These are phyloP conservation scores for Latrodectus hesperus DNA, from an alignment of 2,888 invertebrate genomes.

Conservation along the genomic window DNA sequence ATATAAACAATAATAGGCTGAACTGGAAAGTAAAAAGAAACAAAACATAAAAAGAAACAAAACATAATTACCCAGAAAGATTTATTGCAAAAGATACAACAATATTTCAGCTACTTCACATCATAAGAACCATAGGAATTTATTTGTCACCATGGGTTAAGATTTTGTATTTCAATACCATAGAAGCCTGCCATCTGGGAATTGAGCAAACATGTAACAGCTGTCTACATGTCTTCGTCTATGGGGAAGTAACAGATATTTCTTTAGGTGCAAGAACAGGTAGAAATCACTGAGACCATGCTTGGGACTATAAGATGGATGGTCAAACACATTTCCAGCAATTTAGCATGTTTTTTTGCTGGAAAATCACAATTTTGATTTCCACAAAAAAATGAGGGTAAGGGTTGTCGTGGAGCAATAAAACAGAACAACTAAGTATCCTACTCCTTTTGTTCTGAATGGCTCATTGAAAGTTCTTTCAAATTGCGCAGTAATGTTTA, in stretches of 20 bases:
- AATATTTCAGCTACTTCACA: constrained; percentile 4
- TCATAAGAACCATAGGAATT: background rate
- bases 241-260: background rate
- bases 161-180: background rate
- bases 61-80: too few relatives aligned
- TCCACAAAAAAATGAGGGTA: too few relatives aligned
- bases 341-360: background rate
- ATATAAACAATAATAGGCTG: too few relatives aligned
- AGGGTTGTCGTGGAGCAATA: background rate
- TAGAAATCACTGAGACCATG: background rate
- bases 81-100: background rate
- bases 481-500: background rate
- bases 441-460: constrained; percentile 6
- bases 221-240: too few relatives aligned
- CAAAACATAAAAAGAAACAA: background rate
- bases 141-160: too few relatives aligned
- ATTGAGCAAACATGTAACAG: too few relatives aligned
- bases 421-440: background rate
- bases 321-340: background rate
- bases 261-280: background rate
- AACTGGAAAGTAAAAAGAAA: too few relatives aligned
- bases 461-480: background rate
- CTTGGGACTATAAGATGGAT: background rate
- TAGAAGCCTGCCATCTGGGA: too few relatives aligned
- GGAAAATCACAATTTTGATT: background rate